These are phyloP conservation scores for Phyllostomus hastatus DNA, from an alignment of 2,113 vertebrate species.

Conservation along the genomic window DNA sequence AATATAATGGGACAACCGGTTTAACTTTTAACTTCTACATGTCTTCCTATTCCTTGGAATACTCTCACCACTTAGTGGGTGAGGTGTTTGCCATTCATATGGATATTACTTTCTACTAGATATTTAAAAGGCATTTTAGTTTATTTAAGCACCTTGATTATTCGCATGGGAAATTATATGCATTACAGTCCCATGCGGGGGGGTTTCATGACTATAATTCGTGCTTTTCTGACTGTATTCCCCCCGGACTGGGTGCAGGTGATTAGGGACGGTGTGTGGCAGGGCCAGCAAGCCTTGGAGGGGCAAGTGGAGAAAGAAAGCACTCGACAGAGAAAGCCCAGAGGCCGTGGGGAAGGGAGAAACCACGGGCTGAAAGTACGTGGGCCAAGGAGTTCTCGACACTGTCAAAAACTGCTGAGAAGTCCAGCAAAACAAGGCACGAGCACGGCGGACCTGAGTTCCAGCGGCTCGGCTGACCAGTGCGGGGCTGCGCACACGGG, in stretches of 20 bases:
- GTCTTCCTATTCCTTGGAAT: not conserved
- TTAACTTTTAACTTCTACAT: not conserved
- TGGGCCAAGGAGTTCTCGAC: not conserved
- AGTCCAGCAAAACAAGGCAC: not conserved
- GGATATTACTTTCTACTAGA: not conserved
- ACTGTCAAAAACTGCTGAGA: not conserved
- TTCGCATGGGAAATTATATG: not conserved
- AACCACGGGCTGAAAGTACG: not conserved
- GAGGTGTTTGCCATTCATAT: not conserved
- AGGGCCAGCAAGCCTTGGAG: not conserved
- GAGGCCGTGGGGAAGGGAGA: not conserved
- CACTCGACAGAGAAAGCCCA: not conserved
- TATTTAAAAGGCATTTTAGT: not conserved
- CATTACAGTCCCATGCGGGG: not conserved
- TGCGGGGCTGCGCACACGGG: too few species aligned
- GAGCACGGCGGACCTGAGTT: too few species aligned
- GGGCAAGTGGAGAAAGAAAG: not conserved
- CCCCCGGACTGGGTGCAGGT: not conserved
- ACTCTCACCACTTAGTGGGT: not conserved
- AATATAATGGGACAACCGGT: not conserved
- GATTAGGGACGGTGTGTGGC: not conserved
- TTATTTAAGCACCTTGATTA: not conserved
- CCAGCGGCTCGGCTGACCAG: too few species aligned
- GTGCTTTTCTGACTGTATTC: not conserved
- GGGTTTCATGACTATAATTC: not conserved